These are phyloP conservation scores for Ctenoplectra terminalis DNA, from an alignment of 1,140 invertebrate species.

Conservation along the genomic window DNA sequence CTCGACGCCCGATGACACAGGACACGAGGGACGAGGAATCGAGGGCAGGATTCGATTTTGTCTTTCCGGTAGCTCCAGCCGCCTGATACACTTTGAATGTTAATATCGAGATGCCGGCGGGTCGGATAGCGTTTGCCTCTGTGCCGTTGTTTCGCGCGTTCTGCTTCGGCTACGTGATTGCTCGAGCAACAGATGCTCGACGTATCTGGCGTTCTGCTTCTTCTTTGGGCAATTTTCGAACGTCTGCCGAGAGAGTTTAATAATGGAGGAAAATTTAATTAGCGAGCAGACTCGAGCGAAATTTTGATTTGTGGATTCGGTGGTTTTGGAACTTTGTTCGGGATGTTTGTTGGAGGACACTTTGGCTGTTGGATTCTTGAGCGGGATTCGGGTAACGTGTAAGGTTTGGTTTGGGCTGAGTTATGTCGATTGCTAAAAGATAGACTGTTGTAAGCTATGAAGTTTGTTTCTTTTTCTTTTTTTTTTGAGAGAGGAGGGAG, in stretches of 20 bases:
- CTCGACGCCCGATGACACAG: background rate
- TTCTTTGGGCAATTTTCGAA: constrained; percentile 12
- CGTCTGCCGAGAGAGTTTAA: background rate
- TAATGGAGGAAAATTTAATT: constrained; percentile 1
- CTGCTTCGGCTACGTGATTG: constrained; percentile 6
- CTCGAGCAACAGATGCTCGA: background rate
- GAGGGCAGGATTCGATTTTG: background rate
- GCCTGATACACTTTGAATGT: constrained; percentile 9
- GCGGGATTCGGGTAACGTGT: no score
- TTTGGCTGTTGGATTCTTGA: background rate
- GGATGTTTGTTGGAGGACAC: background rate
- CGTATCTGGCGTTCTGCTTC: background rate
- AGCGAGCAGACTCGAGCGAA: background rate
- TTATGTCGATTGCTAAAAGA: no score
- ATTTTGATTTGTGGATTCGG: background rate
- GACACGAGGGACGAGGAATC: background rate
- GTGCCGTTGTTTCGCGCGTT: background rate
- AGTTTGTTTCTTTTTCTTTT: no score
- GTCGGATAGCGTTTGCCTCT: background rate
- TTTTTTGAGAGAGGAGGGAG: no score
- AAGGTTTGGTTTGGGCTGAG: no score
- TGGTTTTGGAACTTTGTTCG: background rate
- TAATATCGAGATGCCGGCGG: constrained; percentile 23
- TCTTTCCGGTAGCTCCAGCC: background rate
- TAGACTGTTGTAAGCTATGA: no score